A percentile compares a stretch with the other conserved stretches of the same genome.
Conservation (phyloP, 1,140 invertebrate species). For the Papilio machaon region DNA sequence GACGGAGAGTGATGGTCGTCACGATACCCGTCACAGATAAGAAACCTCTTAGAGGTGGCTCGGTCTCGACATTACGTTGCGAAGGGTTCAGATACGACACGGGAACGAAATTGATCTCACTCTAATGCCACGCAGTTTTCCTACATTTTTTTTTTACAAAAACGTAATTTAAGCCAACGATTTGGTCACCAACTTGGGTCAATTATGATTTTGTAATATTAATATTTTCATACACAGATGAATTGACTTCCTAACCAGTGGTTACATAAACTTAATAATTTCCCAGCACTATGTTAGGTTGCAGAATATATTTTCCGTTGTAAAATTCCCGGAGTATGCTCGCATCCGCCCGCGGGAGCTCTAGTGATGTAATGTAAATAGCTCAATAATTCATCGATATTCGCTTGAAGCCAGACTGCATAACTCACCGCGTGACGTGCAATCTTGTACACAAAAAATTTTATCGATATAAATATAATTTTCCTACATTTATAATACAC, state of each 20-base stretch:
- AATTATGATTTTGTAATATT: no score
- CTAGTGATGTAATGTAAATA: conserved; percentile 71
- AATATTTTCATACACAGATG: no score
- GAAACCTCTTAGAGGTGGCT: conserved; percentile 43
- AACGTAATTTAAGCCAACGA: not conserved
- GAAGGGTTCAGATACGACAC: conserved; percentile 18
- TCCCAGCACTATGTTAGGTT: conserved; percentile 15
- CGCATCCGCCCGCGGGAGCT: conserved; percentile 48
- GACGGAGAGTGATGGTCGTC: conserved; percentile 55
- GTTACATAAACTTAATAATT: conserved; percentile 20
- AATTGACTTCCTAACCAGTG: not conserved
- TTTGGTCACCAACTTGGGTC: not conserved
- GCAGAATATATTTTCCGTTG: conserved; percentile 30
- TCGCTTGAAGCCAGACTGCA: conserved; percentile 60
- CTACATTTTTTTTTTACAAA: not conserved
- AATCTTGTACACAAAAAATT: conserved; percentile 23
- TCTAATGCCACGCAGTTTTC: conserved; percentile 3
- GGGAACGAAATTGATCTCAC: not conserved
- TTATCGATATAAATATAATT: conserved; percentile 46
- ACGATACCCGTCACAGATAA: conserved; percentile 46
- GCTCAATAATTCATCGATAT: conserved; percentile 68
- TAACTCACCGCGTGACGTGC: conserved; percentile 52
- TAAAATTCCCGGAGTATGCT: conserved; percentile 46
- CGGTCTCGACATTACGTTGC: conserved; percentile 48
- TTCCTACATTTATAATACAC: not conserved